Base-by-base conservation (phyloP, 2,113 vertebrate species). In the Prionailurus bengalensis region DNA sequence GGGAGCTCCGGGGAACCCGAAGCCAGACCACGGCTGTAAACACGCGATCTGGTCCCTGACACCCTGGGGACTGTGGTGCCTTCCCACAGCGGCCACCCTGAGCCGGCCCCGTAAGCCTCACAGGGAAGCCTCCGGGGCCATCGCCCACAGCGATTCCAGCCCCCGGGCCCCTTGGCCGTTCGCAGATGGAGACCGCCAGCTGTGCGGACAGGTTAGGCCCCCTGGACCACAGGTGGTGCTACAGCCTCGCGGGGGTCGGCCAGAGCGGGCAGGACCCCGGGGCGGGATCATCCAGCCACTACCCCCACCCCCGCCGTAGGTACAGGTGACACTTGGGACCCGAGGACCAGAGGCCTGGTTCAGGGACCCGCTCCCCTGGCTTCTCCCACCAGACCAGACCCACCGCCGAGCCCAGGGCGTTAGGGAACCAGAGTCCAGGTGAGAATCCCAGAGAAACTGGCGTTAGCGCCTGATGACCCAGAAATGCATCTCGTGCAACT, bases 131-230 rank as follows among this genome's bases (percentile, higher is more conserved):
- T 71, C 68, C 0, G 1, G 11, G 71, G 21, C 11, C 71, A 6
- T 13, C 11, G 3, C 71, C 14, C 1, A 0, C 2, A 21, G 29
- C 48, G 48, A 1, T n/a, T 51, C 0, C 16, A 76, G 21, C 33
- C 66, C 42, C 4, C 9, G 45, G 74, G 53, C 13, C 66, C 55
- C 23, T n/a, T 31, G n/a, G 55, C 14, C 58, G 42, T 21, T 42
- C 61, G 16, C 13, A 25, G 33, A 86, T 39, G 31, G 15, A 76
- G 76, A 27, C 4, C 45, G 14, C 8, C 12, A 94, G 14, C 71
- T 58, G 58, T 39, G n/a, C 36, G 17, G 58, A 45, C 21, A 68
- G 53, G 21, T 7, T 13, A 39, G 39, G 31, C 15, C 51, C 96
- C 84, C 55, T 16, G 66, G 89, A 39, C 1, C 16, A 5, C 16